Percentiles rank a stretch among this genome's conserved stretches.
These are phyloP conservation scores for Pseudochaenichthys georgianus DNA, from an alignment of 2,797 vertebrate species.

Conservation along the genomic window DNA sequence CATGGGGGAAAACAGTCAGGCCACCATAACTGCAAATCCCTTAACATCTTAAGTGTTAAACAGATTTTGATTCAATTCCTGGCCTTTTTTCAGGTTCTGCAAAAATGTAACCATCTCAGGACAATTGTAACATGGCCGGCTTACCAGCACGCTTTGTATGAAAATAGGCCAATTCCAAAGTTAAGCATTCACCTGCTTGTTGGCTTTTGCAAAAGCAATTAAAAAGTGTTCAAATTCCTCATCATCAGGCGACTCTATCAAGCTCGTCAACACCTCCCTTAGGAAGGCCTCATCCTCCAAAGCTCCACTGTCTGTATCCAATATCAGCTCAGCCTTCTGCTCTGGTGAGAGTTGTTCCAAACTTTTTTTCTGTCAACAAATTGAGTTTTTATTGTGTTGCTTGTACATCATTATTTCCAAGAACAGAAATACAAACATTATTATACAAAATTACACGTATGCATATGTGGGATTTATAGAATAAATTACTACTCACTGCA, in stretches of 20 bases:
- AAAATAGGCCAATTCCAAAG: neutral
- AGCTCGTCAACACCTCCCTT: constrained; percentile 36
- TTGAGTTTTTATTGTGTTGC: neutral
- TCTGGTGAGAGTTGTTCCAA: constrained; percentile 4
- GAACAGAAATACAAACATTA: too few relatives aligned
- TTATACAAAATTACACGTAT: neutral
- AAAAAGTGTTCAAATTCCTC: constrained; percentile 43
- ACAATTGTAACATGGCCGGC: neutral
- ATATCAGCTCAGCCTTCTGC: too few relatives aligned
- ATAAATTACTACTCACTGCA: constrained; percentile 18
- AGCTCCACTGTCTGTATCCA: constrained; percentile 30
- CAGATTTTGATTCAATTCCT: neutral
- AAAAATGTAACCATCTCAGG: neutral
- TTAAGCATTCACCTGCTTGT: constrained; percentile 39
- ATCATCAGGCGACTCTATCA: constrained; percentile 16
- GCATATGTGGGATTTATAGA: neutral
- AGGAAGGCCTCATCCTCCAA: constrained; percentile 44
- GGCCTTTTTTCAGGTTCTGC: neutral
- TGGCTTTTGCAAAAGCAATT: constrained; percentile 16
- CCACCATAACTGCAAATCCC: neutral
- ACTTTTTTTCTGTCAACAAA: constrained; percentile 10
- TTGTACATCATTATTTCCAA: neutral
- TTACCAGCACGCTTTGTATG: neutral
- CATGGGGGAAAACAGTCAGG: neutral
- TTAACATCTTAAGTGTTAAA: neutral